Percentiles rank a stretch among this genome's conserved stretches.
Evolutionary conservation across 2,888 invertebrate species (phyloP).

Genomic region (Ferrisia virgata): DNA sequence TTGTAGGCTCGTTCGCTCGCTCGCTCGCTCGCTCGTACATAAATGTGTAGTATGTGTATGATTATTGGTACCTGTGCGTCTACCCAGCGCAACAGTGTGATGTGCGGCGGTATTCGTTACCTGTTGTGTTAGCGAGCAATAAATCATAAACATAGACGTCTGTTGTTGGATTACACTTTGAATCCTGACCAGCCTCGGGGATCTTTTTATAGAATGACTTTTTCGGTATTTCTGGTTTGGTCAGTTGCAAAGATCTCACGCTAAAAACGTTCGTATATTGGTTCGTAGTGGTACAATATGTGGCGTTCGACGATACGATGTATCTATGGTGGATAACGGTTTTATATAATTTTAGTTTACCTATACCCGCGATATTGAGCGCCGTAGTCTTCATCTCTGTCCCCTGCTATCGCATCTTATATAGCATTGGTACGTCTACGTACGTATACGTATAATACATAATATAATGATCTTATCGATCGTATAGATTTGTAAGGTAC

Average conservation of each 20-base stretch:
- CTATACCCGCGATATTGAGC: neutral
- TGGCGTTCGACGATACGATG: no score
- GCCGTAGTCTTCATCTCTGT: neutral
- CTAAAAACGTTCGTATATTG: neutral
- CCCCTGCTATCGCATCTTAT: no score
- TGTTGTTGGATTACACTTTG: constrained; percentile 5
- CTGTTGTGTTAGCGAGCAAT: constrained; percentile 45
- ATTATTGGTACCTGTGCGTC: constrained; percentile 7
- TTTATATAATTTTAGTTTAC: neutral
- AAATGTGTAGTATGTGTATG: no score
- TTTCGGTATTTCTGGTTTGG: constrained; percentile 18
- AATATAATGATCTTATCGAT: neutral
- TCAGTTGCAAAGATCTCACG: constrained; percentile 31
- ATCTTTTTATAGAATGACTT: constrained; percentile 6
- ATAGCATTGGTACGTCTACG: no score
- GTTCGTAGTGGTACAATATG: neutral
- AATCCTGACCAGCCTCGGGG: constrained; percentile 26
- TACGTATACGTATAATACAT: no score
- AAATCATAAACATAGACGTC: constrained; percentile 41
- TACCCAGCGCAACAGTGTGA: constrained; percentile 23
- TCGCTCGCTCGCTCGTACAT: no score
- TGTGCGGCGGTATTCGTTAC: constrained; percentile 41
- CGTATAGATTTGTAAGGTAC: no score
- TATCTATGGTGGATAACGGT: neutral
- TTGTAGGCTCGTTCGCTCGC: neutral